Evolutionary conservation across 2,888 invertebrate genomes (phyloP).

Genomic region (Plemyria rubiginata): DNA sequence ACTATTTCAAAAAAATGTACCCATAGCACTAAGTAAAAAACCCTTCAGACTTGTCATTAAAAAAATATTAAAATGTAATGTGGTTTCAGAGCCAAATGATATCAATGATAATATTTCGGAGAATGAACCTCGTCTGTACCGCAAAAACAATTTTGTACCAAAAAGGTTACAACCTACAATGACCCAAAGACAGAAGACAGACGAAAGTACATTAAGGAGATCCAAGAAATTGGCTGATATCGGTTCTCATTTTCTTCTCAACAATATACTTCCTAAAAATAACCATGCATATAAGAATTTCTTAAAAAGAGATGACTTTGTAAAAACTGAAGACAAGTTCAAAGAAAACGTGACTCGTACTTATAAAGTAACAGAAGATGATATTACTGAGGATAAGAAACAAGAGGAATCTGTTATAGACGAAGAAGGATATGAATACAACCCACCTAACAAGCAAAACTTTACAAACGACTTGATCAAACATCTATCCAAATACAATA

Average conservation of each 20-base stretch:
- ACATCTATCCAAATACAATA: conserved; percentile 68
- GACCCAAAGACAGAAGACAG: neutral
- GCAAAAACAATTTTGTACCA: neutral
- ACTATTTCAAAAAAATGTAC: too few species aligned
- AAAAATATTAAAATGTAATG: neutral
- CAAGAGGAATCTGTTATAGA: conserved; percentile 32
- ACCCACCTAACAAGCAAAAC: conserved; percentile 40
- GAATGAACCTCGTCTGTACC: neutral
- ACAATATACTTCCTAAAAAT: neutral
- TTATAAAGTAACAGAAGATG: conserved; percentile 59
- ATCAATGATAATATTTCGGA: neutral
- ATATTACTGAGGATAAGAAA: conserved; percentile 26
- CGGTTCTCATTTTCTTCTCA: neutral
- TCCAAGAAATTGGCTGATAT: conserved; percentile 32
- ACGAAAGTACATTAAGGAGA: conserved; percentile 19
- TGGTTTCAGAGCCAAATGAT: conserved; percentile 23
- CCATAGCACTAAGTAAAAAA: too few species aligned
- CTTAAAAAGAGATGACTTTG: conserved; percentile 3
- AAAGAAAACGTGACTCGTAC: conserved; percentile 13
- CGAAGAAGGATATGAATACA: conserved; percentile 42
- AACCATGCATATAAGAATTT: neutral
- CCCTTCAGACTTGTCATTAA: too few species aligned
- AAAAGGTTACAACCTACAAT: neutral
- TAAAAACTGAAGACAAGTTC: conserved; percentile 4
- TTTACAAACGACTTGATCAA: conserved; percentile 47